Conservation (phyloP, 2,888 invertebrate genomes). For the Helobdella robusta region DNA sequence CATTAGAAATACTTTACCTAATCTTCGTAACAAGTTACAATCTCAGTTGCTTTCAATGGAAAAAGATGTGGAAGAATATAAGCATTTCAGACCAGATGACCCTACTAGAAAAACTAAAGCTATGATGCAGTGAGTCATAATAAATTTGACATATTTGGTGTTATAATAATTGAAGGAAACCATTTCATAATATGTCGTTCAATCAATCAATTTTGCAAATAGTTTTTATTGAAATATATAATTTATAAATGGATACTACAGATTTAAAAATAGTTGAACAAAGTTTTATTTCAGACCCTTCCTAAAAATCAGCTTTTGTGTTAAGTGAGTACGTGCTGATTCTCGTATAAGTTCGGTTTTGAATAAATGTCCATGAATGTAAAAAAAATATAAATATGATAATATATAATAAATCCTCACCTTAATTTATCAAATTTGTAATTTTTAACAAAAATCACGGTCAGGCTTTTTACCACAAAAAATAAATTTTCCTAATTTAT, state of each 20-base stretch:
- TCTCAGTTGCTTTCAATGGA: constrained; percentile 87
- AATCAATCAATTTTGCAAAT: no score
- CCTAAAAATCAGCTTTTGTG: no score
- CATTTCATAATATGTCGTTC: no score
- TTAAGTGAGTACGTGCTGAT: no score
- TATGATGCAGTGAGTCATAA: constrained; percentile 82
- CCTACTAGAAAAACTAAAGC: constrained; percentile 98
- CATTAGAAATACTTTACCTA: constrained; percentile 90
- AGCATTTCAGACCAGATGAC: constrained; percentile 95
- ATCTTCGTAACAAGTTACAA: constrained; percentile 87
- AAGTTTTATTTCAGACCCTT: not conserved
- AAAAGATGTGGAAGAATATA: constrained; percentile 98
- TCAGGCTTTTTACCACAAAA: no score
- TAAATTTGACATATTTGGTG: not conserved
- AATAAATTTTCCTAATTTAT: no score
- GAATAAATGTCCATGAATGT: no score
- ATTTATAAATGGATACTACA: not conserved
- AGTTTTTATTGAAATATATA: not conserved
- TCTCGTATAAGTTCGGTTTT: no score
- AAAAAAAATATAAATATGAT: no score
- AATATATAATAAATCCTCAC: no score
- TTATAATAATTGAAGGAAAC: not conserved
- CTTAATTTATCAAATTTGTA: no score
- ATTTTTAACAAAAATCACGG: no score
- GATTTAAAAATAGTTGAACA: not conserved